phyloP scores from a whole-genome alignment of 2,797 vertebrate species.

The Halcyon smyrnensis region DNA sequence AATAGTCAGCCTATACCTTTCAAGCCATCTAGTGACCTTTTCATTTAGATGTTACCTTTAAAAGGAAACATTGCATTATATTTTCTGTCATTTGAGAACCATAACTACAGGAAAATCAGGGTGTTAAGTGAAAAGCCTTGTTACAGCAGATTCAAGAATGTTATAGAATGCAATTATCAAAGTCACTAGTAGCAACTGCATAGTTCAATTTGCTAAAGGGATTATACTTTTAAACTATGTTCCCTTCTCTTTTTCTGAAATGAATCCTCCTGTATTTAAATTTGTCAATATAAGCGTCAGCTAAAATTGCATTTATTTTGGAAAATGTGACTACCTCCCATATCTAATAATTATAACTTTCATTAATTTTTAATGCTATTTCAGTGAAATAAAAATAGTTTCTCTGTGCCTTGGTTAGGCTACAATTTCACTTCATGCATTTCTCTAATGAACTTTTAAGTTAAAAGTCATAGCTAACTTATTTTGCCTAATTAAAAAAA shows the following conservation, averaged over 20 bases:
- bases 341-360: neutral
- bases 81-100: neutral
- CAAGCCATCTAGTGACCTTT: neutral
- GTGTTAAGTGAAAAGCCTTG: neutral
- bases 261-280: neutral
- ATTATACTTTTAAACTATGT: neutral
- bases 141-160: neutral
- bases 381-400: neutral
- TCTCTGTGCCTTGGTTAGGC: neutral
- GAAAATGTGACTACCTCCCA: neutral
- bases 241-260: neutral
- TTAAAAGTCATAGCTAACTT: neutral
- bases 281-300: neutral
- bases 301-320: constrained; percentile 15
- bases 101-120: neutral
- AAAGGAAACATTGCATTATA: neutral
- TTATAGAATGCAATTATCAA: neutral
- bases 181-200: neutral
- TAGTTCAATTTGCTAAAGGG: neutral
- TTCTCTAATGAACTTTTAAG: neutral
- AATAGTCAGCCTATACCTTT: neutral
- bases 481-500: neutral
- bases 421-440: neutral
- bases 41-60: neutral
- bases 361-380: neutral